phyloP scores from a whole-genome alignment of 2,888 invertebrate species.

The Eustalomyia histrio region DNA sequence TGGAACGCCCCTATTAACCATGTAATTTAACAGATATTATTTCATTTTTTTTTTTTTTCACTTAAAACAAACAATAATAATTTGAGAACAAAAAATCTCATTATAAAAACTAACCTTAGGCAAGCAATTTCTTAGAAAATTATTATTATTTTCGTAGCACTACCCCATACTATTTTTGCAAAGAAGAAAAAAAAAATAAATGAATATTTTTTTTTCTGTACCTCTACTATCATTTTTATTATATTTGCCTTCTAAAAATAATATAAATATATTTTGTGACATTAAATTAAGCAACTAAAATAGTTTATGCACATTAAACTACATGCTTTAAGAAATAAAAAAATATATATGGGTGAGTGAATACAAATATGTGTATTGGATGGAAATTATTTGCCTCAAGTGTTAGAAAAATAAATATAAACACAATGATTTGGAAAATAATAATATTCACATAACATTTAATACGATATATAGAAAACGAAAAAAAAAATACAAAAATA shows the following conservation, averaged over 20 bases:
- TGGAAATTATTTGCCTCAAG: slow-evolving; percentile 27
- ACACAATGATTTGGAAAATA: slow-evolving; percentile 64
- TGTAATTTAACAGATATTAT: slow-evolving; percentile 1
- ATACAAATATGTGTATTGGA: neutral
- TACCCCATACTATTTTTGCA: neutral
- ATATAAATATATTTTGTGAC: slow-evolving; percentile 2
- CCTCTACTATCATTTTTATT: neutral
- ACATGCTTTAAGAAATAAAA: neutral
- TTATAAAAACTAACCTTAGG: slow-evolving; percentile 45
- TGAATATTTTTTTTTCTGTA: neutral
- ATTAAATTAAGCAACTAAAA: slow-evolving; percentile 35
- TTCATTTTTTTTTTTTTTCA: neutral
- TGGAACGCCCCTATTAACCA: no score
- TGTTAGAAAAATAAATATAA: slow-evolving; percentile 46
- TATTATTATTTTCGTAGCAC: neutral
- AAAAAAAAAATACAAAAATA: slow-evolving; percentile 39
- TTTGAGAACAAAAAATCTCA: neutral
- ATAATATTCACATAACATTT: slow-evolving; percentile 62
- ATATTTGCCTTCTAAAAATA: neutral
- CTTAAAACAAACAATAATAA: slow-evolving; percentile 6
- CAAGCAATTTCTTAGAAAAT: slow-evolving; percentile 39
- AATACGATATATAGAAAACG: slow-evolving; percentile 42
- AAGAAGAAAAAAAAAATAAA: neutral
- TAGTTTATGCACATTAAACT: slow-evolving; percentile 17
- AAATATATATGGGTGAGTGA: neutral